Evolutionary conservation across 2,888 invertebrate species (phyloP), one percentile per base, ranked within the genome.

Genomic region (Selenia dentaria): DNA sequence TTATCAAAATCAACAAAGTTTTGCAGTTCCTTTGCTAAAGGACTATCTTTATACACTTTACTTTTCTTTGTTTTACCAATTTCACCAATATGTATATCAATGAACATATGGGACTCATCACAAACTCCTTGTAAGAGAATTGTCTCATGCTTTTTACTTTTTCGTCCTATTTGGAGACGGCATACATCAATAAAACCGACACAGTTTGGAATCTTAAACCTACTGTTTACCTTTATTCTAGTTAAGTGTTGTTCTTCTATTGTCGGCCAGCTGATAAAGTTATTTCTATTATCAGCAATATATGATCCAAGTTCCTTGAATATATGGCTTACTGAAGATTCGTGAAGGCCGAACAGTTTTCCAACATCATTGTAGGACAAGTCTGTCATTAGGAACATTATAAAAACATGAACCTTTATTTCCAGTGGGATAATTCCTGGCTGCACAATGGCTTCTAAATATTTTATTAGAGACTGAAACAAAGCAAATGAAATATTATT

Each of bases 81-180:
- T 37, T 74, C 74, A 26, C 87, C 83, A 27, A 90, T 59, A 54
- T 85, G 74, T 38, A 85, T 68, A 54, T 90, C 84, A 45, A 74
- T 74, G 57, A 90, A 90, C 65, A 79, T 73, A 1, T 83, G 62
- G 5, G 79, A 78, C 54, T 89, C 89, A 68, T 90, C 83, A 70
- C 89, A 89, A 1, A 90, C 90, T 24, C 79, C 90, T 74, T 90
- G 90, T 11, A 90, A 55, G 2, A 87, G 67, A n/a, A 89, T 60
- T 18, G 63, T 66, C 9, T 82, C 77, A 38, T 74, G 67, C 49
- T 71, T 74, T 6, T 63, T 59, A 43, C 67, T 69, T 60, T 75
- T 83, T 6, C 79, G 69, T 0, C 81, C 81, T 27, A 88, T 66
- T 73, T 76, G 83, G 3, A 90, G 70, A n/a, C 77, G 59, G 51